Conservation (phyloP, 2,888 invertebrate species). For the Raillietiella orientalis region DNA sequence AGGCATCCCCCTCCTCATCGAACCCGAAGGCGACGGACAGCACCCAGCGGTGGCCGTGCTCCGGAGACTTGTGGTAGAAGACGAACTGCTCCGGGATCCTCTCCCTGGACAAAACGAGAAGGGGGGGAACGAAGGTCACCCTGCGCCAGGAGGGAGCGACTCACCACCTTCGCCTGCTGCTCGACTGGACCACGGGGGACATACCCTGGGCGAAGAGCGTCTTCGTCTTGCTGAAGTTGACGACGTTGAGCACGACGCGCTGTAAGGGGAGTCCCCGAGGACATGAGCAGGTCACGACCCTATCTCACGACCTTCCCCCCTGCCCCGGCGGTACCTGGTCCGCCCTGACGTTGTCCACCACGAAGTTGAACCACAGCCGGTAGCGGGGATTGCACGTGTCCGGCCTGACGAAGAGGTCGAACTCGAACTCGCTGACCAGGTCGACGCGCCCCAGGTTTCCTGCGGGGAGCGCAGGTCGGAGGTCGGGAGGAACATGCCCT, state of each 20-base stretch:
- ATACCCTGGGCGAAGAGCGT: conserved; percentile 62
- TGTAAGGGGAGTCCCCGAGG: no score
- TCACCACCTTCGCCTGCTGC: conserved; percentile 67
- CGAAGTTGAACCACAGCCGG: conserved; percentile 92
- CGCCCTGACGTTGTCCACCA: conserved; percentile 71
- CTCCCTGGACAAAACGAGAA: conserved; percentile 22
- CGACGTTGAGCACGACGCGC: conserved; percentile 84
- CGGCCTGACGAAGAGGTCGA: conserved; percentile 78
- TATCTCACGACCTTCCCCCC: not conserved
- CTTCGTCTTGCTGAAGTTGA: conserved; percentile 73
- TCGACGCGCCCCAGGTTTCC: conserved; percentile 79
- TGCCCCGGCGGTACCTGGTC: conserved; percentile 58
- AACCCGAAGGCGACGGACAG: conserved; percentile 79
- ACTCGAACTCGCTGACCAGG: conserved; percentile 69
- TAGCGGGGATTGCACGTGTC: conserved; percentile 81
- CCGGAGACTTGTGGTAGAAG: conserved; percentile 64
- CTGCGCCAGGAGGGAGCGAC: conserved; percentile 8
- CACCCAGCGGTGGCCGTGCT: conserved; percentile 57
- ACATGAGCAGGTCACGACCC: no score
- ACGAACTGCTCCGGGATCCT: conserved; percentile 44
- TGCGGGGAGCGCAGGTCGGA: conserved; percentile 8
- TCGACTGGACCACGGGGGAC: conserved; percentile 76
- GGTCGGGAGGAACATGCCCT: not conserved
- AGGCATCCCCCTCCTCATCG: conserved; percentile 74
- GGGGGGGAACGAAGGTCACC: conserved; percentile 2